Evolutionary conservation across 1,140 invertebrate genomes (phyloP).

Genomic region (Psilanteris sp.): DNA sequence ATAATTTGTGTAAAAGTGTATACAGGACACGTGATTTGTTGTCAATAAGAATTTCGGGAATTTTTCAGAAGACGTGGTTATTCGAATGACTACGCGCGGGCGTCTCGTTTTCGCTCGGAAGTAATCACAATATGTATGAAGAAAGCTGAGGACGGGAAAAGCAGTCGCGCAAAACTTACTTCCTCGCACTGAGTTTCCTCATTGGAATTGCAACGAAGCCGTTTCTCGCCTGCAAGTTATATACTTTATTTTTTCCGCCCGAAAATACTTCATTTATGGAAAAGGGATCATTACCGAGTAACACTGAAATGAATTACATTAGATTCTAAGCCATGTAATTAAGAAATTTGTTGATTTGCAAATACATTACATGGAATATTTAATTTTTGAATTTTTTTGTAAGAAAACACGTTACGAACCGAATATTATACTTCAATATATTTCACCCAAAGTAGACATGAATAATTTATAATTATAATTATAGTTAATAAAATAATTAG

Average conservation of each 20-base stretch:
- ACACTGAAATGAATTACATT: not conserved
- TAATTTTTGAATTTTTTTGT: too few relatives aligned
- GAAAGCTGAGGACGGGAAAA: slow-evolving; percentile 70
- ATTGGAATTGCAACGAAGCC: slow-evolving; percentile 76
- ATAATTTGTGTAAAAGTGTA: not conserved
- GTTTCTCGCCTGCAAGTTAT: slow-evolving; percentile 67
- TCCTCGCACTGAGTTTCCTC: slow-evolving; percentile 72
- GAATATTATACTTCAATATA: too few relatives aligned
- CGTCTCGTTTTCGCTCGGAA: slow-evolving; percentile 67
- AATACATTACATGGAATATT: too few relatives aligned
- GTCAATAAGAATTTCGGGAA: slow-evolving; percentile 40
- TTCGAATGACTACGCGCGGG: slow-evolving; percentile 46
- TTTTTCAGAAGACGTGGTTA: slow-evolving; percentile 37
- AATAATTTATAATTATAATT: too few relatives aligned
- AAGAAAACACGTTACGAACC: too few relatives aligned
- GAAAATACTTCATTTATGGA: slow-evolving; percentile 65
- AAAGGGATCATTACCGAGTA: slow-evolving; percentile 50
- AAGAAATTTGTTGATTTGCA: not conserved
- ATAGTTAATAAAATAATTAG: too few relatives aligned
- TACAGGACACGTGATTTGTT: slow-evolving; percentile 18
- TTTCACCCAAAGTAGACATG: too few relatives aligned
- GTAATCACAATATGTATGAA: slow-evolving; percentile 79
- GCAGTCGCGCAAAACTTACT: slow-evolving; percentile 67
- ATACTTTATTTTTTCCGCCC: slow-evolving; percentile 66
- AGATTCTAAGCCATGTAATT: not conserved